phyloP scores from a whole-genome alignment of 2,888 invertebrate genomes.

The Chirona hameri region DNA sequence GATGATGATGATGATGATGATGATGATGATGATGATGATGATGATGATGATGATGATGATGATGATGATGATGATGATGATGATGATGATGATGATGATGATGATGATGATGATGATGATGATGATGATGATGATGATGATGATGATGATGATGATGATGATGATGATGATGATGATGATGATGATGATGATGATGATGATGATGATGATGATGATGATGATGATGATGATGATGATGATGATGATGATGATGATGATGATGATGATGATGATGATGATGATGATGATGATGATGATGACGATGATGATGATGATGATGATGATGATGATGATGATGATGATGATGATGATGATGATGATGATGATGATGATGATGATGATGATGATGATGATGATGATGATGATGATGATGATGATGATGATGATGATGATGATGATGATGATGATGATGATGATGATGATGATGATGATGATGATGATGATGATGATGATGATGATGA shows the following conservation, averaged over 20 bases:
- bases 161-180: neutral
- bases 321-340: slow-evolving; percentile 22
- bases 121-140: no score
- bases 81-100: no score
- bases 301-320: slow-evolving; percentile 22
- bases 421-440: slow-evolving; percentile 22
- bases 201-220: slow-evolving; percentile 11
- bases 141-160: no score
- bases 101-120: no score
- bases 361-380: slow-evolving; percentile 22
- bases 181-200: slow-evolving; percentile 22
- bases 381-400: slow-evolving; percentile 22
- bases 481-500: no score
- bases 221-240: slow-evolving; percentile 22
- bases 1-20: no score
- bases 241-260: neutral
- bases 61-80: no score
- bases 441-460: slow-evolving; percentile 22
- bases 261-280: neutral
- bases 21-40: no score
- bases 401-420: slow-evolving; percentile 22
- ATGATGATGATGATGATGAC: neutral
- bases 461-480: slow-evolving; percentile 22
- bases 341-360: slow-evolving; percentile 22
- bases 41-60: no score